Conservation (phyloP, 1,140 invertebrate genomes). For the Melanaphis sacchari region DNA sequence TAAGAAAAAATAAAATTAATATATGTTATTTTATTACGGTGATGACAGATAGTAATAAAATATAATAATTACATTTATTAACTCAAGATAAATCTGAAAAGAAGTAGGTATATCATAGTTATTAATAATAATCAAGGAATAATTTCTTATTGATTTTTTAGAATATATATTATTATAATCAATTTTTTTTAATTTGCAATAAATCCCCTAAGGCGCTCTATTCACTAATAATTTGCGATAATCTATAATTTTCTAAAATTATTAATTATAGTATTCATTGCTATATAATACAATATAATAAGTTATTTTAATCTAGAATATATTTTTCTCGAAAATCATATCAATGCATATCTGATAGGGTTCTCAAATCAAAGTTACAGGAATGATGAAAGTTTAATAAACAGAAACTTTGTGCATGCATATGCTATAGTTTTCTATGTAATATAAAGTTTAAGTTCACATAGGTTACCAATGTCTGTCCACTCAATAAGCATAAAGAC, state of each 20-base stretch:
- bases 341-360: no score
- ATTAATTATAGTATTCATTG: not conserved
- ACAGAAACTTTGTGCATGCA: not conserved
- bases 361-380: no score
- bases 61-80: not conserved
- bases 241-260: not conserved
- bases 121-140: not conserved
- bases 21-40: not conserved
- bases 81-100: not conserved
- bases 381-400: not conserved
- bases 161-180: not conserved
- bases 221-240: not conserved
- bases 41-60: not conserved
- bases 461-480: not conserved
- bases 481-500: not conserved
- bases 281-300: not conserved
- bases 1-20: not conserved
- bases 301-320: not conserved
- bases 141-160: not conserved
- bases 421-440: not conserved
- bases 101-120: no score
- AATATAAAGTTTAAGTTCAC: not conserved
- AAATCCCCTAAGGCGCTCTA: no score
- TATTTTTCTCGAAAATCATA: no score
- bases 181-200: no score